These are phyloP conservation scores for Scaptomyza montana DNA, from an alignment of 1,140 invertebrate species.

Conservation along the genomic window DNA sequence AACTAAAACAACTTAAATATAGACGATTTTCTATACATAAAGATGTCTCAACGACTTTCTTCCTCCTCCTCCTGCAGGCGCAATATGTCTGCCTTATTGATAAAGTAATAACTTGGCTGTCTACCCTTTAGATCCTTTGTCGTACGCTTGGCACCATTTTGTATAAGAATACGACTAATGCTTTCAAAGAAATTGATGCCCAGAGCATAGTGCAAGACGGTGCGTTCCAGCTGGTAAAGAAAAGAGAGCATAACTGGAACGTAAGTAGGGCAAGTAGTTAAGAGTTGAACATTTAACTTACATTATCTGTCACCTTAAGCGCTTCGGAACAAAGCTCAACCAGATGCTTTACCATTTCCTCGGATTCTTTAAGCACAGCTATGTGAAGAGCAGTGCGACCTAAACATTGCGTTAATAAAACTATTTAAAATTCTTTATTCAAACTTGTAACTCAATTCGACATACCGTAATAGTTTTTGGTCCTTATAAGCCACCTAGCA, in stretches of 20 bases:
- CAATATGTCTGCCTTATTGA: constrained; percentile 94
- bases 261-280: neutral
- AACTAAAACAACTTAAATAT: constrained; percentile 63
- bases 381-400: constrained; percentile 90
- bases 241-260: neutral
- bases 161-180: constrained; percentile 90
- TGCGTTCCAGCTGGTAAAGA: constrained; percentile 89
- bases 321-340: constrained; percentile 89
- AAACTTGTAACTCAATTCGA: constrained; percentile 14
- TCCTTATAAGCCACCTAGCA: constrained; percentile 88
- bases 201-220: constrained; percentile 95
- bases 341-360: constrained; percentile 90
- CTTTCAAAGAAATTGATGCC: constrained; percentile 92
- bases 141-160: constrained; percentile 91
- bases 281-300: constrained; percentile 84
- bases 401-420: neutral
- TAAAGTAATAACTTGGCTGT: constrained; percentile 95
- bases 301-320: constrained; percentile 92
- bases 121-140: constrained; percentile 94
- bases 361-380: constrained; percentile 91
- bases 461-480: constrained; percentile 88
- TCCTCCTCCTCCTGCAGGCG: constrained; percentile 93
- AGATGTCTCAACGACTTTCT: constrained; percentile 69
- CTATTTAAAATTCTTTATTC: neutral
- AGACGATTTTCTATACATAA: constrained; percentile 22